Evolutionary conservation across 2,888 invertebrate species (phyloP).

Genomic region (Pseudoips prasinana): DNA sequence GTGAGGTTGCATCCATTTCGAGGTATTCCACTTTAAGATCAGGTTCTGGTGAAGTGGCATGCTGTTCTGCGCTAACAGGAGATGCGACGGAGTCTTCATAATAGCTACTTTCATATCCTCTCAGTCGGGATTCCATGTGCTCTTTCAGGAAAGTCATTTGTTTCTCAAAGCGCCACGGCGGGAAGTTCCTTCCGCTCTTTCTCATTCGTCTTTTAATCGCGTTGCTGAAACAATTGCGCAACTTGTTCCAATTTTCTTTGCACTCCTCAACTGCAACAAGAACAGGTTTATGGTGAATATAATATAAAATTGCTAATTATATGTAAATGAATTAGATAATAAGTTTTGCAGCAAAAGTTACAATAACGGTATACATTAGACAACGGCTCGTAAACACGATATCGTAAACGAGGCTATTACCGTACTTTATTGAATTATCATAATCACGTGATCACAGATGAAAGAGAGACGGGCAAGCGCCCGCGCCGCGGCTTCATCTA

Average conservation of each 20-base stretch:
- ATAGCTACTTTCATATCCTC: slow-evolving; percentile 1
- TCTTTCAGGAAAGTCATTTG: slow-evolving; percentile 25
- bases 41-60: not conserved
- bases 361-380: too few relatives aligned
- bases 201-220: slow-evolving; percentile 22
- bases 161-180: slow-evolving; percentile 31
- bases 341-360: too few relatives aligned
- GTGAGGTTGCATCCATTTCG: not conserved
- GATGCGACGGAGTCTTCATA: slow-evolving; percentile 3
- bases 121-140: too few relatives aligned
- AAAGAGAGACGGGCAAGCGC: too few relatives aligned
- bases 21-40: not conserved
- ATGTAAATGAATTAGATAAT: too few relatives aligned
- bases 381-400: too few relatives aligned
- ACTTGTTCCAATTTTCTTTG: slow-evolving; percentile 24
- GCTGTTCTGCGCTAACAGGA: not conserved
- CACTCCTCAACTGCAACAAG: slow-evolving; percentile 21
- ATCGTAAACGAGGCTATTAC: too few relatives aligned
- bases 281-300: not conserved
- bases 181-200: not conserved
- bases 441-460: too few relatives aligned
- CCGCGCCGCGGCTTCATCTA: too few relatives aligned
- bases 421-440: too few relatives aligned
- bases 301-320: not conserved
- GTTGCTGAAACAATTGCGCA: slow-evolving; percentile 22